Conservation (phyloP, 2,113 vertebrate species). For the Thalassoma bifasciatum region DNA sequence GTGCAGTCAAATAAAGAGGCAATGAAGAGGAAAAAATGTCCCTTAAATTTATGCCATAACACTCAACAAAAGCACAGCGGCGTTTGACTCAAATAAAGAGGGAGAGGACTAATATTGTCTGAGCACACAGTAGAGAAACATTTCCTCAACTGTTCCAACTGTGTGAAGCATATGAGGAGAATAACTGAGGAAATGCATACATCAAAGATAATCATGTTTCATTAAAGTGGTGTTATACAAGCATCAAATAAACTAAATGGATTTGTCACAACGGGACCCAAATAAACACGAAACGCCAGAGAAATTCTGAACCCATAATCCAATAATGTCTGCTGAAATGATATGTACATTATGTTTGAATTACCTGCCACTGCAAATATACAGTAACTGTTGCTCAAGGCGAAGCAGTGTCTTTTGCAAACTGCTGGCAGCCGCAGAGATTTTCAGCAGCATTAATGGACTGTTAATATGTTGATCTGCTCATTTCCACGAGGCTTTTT, state of each 20-base stretch:
- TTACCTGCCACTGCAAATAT: slow-evolving; percentile 67
- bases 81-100: no score
- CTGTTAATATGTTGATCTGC: slow-evolving; percentile 82
- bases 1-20: no score
- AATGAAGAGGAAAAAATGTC: no score
- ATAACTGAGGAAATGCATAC: slow-evolving; percentile 2
- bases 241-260: slow-evolving; percentile 27
- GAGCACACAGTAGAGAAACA: neutral
- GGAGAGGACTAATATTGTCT: neutral
- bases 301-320: slow-evolving; percentile 36
- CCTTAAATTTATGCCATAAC: no score
- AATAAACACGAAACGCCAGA: slow-evolving; percentile 39
- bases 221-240: slow-evolving; percentile 20
- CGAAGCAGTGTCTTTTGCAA: slow-evolving; percentile 63
- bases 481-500: slow-evolving; percentile 80
- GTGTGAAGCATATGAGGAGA: neutral
- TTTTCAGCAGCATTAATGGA: slow-evolving; percentile 85
- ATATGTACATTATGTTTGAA: slow-evolving; percentile 60
- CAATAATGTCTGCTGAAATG: slow-evolving; percentile 49
- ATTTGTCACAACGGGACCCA: slow-evolving; percentile 43
- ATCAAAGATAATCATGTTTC: slow-evolving; percentile 37
- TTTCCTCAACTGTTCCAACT: neutral
- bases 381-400: slow-evolving; percentile 68
- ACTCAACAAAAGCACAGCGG: neutral
- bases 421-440: slow-evolving; percentile 75